Percentiles rank a stretch among this genome's conserved stretches.
These are phyloP conservation scores for Cnemophilus loriae DNA, from an alignment of 2,113 vertebrate genomes.

Conservation along the genomic window DNA sequence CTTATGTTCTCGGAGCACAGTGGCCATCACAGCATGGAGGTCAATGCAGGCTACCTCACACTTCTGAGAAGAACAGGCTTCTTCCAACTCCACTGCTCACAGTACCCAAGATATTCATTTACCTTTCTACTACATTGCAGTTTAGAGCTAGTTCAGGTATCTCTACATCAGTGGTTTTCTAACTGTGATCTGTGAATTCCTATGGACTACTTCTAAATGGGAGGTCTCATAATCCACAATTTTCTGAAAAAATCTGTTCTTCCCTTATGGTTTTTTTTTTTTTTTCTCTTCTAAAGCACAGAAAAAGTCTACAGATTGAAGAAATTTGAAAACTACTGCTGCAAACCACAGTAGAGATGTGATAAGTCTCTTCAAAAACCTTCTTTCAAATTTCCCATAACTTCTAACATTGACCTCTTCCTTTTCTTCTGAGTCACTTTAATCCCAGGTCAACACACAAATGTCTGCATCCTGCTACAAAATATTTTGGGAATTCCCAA, in stretches of 20 bases:
- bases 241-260: not conserved
- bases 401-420: not conserved
- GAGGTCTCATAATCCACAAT: not conserved
- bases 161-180: slow-evolving; percentile 33
- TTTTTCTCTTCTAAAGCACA: not conserved
- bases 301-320: not conserved
- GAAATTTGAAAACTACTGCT: not conserved
- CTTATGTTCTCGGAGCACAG: not conserved
- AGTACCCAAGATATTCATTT: not conserved
- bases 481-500: slow-evolving; percentile 29
- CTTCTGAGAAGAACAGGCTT: not conserved
- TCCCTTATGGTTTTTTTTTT: not conserved
- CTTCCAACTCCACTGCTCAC: not conserved
- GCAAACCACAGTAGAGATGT: not conserved
- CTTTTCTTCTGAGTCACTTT: not conserved
- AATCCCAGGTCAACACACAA: not conserved
- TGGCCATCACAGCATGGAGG: not conserved
- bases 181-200: not conserved
- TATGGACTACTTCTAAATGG: not conserved
- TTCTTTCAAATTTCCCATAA: not conserved
- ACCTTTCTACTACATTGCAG: not conserved
- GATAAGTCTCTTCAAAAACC: not conserved
- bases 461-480: not conserved
- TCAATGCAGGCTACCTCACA: not conserved
- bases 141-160: slow-evolving; percentile 1